These are phyloP conservation scores for Myotis lucifugus DNA, from an alignment of 2,113 vertebrate genomes.

Conservation along the genomic window DNA sequence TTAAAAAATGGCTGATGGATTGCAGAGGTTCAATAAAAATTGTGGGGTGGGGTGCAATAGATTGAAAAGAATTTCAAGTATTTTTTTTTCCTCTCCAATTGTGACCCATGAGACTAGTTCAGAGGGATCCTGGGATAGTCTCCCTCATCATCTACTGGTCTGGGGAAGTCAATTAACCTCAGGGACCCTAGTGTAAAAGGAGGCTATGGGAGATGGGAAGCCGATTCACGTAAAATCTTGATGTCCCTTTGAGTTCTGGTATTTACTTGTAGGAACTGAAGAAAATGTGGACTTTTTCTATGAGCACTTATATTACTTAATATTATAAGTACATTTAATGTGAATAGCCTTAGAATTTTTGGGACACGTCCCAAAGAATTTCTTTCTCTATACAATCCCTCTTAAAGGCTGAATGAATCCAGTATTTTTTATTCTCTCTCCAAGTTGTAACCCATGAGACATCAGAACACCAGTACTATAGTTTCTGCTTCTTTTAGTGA, in stretches of 20 bases:
- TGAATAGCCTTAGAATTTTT: neutral
- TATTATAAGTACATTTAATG: neutral
- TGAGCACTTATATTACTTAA: neutral
- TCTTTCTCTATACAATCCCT: neutral
- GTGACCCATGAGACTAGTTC: no score
- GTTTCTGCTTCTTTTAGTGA: slow-evolving; percentile 20
- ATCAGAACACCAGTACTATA: neutral
- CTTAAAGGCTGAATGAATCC: neutral
- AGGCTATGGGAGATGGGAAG: neutral
- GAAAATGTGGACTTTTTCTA: neutral
- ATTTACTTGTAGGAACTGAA: neutral
- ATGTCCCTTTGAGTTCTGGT: neutral
- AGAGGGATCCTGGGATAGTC: neutral
- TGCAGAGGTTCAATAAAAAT: neutral
- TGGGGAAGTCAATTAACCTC: neutral
- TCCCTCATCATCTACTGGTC: neutral
- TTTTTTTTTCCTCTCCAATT: no score
- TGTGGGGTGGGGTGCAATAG: neutral
- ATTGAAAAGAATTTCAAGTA: neutral
- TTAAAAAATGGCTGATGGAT: neutral
- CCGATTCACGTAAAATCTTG: neutral
- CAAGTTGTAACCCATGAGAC: neutral
- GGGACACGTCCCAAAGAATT: neutral
- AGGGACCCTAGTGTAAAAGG: neutral
- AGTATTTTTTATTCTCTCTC: neutral